Evolutionary conservation across 2,888 invertebrate species (phyloP), one percentile per base, ranked within the genome.

Genomic region (Rhagonycha lutea): DNA sequence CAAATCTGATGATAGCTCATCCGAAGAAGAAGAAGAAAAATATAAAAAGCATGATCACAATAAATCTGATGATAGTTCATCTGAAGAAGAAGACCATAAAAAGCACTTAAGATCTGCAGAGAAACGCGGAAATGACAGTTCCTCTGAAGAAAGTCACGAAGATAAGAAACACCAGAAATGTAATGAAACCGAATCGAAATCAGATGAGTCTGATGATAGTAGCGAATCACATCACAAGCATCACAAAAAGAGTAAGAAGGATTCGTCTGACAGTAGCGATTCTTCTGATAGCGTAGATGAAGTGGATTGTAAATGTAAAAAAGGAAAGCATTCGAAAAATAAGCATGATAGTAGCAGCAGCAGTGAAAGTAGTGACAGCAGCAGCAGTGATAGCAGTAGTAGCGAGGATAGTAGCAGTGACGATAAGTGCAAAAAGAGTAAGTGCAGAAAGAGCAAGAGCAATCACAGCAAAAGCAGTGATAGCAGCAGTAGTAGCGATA

Each of bases 21-120:
- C 63, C 69, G 63, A 77, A 67, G n/a, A 78, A 18, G n/a, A 78
- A 18, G 18, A 18, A 76, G 23, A 75, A 73, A 62, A 79, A 77
- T 14, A 61, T 72, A 61, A 75, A 72, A 14, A 63, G 18, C 9
- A 14, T 1, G 63, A 23, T 62, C 69, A 79, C 14, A 75, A 81
- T 69, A 73, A 80, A 70, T 73, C 79, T 29, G 77, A 80, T 61
- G 78, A 77, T 32, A 72, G 77, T 60, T 70, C 78, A n/a, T 26
- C 65, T 65, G 61, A 77, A 47, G n/a, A 78, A 76, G 26, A 74
- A 73, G 62, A 80, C 76, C 14, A 29, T 72, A 61, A 74, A 72
- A 26, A 69, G 29, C 14, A 70, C 24, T 23, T 32, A 4, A 69
- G 63, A 29, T 61, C 67, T 28, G 12, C n/a, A 47, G 47, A 47